A percentile compares a stretch with the other conserved stretches of the same genome.
phyloP scores from a whole-genome alignment of 2,797 vertebrate species.

The Thaleichthys pacificus region DNA sequence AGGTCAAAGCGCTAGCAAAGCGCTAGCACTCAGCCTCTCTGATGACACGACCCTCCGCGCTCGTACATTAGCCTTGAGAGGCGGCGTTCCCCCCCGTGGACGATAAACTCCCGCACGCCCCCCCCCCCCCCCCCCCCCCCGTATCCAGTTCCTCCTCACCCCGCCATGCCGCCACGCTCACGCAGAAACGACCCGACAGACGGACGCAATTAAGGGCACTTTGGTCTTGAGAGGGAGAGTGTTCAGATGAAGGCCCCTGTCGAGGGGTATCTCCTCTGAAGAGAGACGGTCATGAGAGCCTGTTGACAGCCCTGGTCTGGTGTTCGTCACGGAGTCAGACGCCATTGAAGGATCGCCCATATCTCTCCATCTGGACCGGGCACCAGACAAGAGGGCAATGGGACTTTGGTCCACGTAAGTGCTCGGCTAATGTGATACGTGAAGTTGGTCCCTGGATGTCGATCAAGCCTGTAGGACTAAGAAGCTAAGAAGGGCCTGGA shows the following conservation, averaged over 20 bases:
- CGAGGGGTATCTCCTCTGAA: not conserved
- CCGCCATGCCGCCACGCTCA: not conserved
- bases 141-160: not conserved
- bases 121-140: not conserved
- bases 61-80: not conserved
- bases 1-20: not conserved
- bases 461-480: no score
- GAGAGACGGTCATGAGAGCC: not conserved
- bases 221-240: not conserved
- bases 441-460: no score
- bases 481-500: no score
- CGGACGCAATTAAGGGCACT: not conserved
- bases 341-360: not conserved
- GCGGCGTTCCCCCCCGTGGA: no score
- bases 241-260: not conserved
- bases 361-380: not conserved
- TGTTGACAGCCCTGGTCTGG: not conserved
- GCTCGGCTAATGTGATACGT: no score
- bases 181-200: not conserved
- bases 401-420: no score
- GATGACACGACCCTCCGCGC: not conserved
- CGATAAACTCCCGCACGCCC: no score
- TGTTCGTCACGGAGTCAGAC: not conserved
- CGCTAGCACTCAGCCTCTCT: not conserved
- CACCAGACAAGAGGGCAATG: not conserved